Percentiles rank a stretch among this genome's conserved stretches.
phyloP scores from a whole-genome alignment of 2,797 vertebrate genomes.

The Apogon talboti region DNA sequence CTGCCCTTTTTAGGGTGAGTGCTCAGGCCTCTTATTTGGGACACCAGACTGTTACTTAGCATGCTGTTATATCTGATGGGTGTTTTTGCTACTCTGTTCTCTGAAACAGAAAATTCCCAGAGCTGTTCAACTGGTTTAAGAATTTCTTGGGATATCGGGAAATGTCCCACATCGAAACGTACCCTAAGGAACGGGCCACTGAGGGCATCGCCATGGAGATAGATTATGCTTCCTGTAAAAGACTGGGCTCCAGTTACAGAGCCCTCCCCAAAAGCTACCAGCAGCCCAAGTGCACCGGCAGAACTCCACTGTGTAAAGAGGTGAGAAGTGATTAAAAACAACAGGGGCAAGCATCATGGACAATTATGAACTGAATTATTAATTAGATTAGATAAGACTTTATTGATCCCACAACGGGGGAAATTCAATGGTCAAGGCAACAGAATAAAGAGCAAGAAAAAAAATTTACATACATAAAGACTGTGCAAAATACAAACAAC shows the following conservation, averaged over 20 bases:
- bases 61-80: not conserved
- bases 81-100: not conserved
- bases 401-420: no score
- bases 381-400: no score
- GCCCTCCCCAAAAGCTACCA: constrained; percentile 98
- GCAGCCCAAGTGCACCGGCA: constrained; percentile 96
- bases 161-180: constrained; percentile 92
- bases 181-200: constrained; percentile 95
- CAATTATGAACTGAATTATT: not conserved
- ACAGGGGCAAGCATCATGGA: not conserved
- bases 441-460: no score
- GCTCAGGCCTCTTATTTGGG: not conserved
- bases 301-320: constrained; percentile 98
- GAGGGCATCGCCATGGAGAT: constrained; percentile 99
- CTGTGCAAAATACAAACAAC: no score
- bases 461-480: no score
- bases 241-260: constrained; percentile 96
- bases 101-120: constrained; percentile 92
- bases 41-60: not conserved
- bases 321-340: constrained; percentile 80
- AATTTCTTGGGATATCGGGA: constrained; percentile 98
- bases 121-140: constrained; percentile 99
- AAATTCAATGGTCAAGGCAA: no score
- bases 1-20: constrained; percentile 96
- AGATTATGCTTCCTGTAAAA: constrained; percentile 98